A percentile compares a stretch with the other conserved stretches of the same genome.
These are phyloP conservation scores for Anoplolepis gracilipes DNA, from an alignment of 1,140 invertebrate species.

Conservation along the genomic window DNA sequence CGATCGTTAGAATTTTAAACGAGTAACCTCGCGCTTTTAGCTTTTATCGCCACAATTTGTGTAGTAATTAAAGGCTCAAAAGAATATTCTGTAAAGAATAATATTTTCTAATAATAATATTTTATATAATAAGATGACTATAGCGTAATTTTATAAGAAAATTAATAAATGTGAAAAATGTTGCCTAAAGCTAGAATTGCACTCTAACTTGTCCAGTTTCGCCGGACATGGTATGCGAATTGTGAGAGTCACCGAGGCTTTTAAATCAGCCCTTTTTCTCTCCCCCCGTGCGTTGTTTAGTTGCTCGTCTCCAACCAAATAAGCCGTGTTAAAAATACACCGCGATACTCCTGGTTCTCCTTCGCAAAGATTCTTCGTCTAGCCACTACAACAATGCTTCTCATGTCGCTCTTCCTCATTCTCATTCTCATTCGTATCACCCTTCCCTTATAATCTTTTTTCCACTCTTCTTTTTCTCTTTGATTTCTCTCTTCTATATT, in stretches of 20 bases:
- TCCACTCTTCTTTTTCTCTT: background rate
- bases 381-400: constrained; percentile 52
- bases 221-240: background rate
- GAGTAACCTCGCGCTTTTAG: background rate
- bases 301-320: constrained; percentile 61
- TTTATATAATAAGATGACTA: background rate
- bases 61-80: background rate
- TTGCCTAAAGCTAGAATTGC: background rate
- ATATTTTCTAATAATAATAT: too few relatives aligned
- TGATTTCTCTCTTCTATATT: background rate
- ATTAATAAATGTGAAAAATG: background rate
- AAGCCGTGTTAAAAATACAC: constrained; percentile 69
- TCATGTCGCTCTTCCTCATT: constrained; percentile 29
- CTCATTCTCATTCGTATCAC: constrained; percentile 33
- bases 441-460: background rate
- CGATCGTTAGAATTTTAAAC: constrained; percentile 11
- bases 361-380: constrained; percentile 39
- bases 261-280: constrained; percentile 60
- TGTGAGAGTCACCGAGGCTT: constrained; percentile 67
- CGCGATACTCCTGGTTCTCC: constrained; percentile 21
- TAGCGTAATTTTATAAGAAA: background rate
- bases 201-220: background rate
- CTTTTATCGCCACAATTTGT: background rate
- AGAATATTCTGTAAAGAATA: background rate
- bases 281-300: constrained; percentile 53